Evolutionary conservation across 1,140 invertebrate genomes (phyloP), one percentile per base, ranked within the genome.

Genomic region (Bombus confusus): DNA sequence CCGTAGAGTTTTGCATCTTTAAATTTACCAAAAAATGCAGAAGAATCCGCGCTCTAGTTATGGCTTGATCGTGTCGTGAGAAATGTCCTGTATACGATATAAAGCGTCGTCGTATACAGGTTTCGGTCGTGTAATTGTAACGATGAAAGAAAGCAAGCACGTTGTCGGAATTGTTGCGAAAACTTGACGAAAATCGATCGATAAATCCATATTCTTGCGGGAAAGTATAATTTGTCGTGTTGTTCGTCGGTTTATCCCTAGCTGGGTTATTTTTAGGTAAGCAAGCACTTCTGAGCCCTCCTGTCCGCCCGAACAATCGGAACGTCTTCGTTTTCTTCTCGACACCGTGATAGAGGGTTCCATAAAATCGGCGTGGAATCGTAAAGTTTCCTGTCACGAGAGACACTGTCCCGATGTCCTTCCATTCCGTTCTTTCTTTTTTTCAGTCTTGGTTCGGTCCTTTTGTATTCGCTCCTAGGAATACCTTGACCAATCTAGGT

Each of bases 361-460:
- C 62, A 57, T 74, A 74, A 82, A 62, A 64, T 39, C 80, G 71
- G 41, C 31, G 25, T 34, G 12, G 80, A 75, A 75, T 74, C 71
- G 72, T 82, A 82, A 81, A 73, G 39, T 82, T 73, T 37, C 59
- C 59, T 66, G 71, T 74, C 71, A 43, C n/a, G 72, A 15, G 22
- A 79, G 39, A 75, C 59, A 66, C 71, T 31, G 8, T 59, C 28
- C 39, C 25, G 37, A 18, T 75, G 72, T 82, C 72, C 72, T 82
- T 37, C 37, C 72, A 13, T 52, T 47, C n/a, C 43, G n/a, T 28
- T 2, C 12, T 39, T 71, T 28, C 0, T 28, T 13, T 34, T 47
- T 47, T n/a, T 28, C 25, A 6, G 2, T 0, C 3, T 3, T 18
- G 47, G 43, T 52, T 13, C 39, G 34, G 2, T n/a, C n/a, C 39